phyloP scores from a whole-genome alignment of 37 sponge, comb jelly and placozoan genomes.

The Chondrosia reniformis region DNA sequence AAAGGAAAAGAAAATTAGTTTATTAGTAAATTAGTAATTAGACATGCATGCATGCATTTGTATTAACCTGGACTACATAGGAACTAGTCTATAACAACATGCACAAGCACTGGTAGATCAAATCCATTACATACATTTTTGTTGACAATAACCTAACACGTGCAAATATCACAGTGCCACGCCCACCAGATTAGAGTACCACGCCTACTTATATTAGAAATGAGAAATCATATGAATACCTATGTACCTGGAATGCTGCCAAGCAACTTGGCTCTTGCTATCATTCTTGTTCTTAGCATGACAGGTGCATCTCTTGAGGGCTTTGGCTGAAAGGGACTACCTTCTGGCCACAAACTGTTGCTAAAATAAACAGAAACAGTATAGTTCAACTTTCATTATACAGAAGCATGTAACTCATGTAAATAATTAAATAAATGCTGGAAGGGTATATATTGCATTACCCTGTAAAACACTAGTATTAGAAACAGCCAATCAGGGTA shows the following conservation, averaged over 20 bases:
- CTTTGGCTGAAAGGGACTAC: neutral
- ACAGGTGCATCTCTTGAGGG: neutral
- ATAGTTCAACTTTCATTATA: constrained; percentile 3
- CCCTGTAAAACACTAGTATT: no score
- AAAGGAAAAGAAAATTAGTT: neutral
- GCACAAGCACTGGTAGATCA: neutral
- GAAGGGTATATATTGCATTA: no score
- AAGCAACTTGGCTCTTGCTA: constrained; percentile 23
- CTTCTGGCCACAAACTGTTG: neutral
- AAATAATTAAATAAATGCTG: no score
- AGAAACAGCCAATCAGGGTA: no score
- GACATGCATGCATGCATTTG: neutral
- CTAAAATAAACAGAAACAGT: neutral
- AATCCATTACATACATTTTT: neutral
- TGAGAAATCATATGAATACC: neutral
- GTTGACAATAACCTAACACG: neutral
- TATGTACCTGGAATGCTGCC: constrained; percentile 22
- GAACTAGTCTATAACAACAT: neutral
- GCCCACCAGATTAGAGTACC: no score
- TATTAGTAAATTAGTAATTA: neutral
- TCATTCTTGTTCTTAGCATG: constrained; percentile 1
- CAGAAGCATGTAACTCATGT: no score
- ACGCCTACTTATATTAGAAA: no score
- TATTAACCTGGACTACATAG: neutral
- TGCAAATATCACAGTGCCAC: neutral